Evolutionary conservation across 2,888 invertebrate species (phyloP).

Genomic region (Mythimna impura): DNA sequence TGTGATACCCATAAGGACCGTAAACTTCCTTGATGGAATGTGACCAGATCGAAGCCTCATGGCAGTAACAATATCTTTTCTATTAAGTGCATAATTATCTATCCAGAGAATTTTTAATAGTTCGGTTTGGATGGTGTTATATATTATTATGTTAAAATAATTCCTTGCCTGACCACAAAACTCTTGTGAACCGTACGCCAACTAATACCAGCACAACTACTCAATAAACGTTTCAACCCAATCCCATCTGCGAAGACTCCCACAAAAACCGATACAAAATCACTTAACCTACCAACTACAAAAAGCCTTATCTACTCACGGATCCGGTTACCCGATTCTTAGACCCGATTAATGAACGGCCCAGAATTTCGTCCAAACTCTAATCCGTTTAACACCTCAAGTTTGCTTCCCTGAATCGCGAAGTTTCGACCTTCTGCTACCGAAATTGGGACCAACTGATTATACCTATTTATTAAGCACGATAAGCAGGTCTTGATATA

Average conservation of each 20-base stretch:
- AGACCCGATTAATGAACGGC: conserved; percentile 72
- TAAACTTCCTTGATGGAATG: too few species aligned
- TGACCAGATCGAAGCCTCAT: too few species aligned
- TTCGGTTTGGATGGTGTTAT: too few species aligned
- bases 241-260: conserved; percentile 34
- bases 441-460: conserved; percentile 75
- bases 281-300: conserved; percentile 62
- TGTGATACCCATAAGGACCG: too few species aligned
- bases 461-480: conserved; percentile 74
- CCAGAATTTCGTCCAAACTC: conserved; percentile 70
- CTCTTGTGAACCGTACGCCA: background rate
- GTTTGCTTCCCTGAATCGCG: conserved; percentile 69
- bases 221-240: conserved; percentile 35
- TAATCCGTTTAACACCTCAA: conserved; percentile 81
- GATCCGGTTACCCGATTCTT: conserved; percentile 56
- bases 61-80: too few species aligned
- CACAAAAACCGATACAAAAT: conserved; percentile 56
- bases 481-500: conserved; percentile 67
- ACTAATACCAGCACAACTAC: conserved; percentile 7
- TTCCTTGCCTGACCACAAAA: background rate
- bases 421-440: conserved; percentile 61
- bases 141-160: too few species aligned
- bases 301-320: conserved; percentile 58
- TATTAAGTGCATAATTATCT: too few species aligned
- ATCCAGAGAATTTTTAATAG: too few species aligned